Evolutionary conservation across 2,797 vertebrate species (phyloP).

Genomic region (Psittacula derbiana): DNA sequence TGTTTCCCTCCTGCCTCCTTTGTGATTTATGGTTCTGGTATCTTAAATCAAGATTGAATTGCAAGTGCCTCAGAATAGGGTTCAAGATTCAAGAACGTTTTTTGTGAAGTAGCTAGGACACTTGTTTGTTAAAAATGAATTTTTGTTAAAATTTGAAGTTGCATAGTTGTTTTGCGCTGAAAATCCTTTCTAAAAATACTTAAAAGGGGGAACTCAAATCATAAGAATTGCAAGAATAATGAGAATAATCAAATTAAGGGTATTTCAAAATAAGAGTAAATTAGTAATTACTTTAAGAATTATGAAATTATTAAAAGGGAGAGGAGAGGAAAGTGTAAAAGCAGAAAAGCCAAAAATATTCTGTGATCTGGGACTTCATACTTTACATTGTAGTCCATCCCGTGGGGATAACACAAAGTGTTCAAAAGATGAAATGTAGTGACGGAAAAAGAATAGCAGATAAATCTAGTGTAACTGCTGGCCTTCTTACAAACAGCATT

Average conservation of each 20-base stretch:
- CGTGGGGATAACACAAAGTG: background rate
- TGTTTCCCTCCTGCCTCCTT: background rate
- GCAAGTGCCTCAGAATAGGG: background rate
- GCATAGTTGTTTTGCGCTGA: background rate
- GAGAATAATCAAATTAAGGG: slow-evolving; percentile 4
- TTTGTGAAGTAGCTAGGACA: background rate
- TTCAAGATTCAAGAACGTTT: background rate
- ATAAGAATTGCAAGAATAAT: background rate
- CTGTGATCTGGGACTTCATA: background rate
- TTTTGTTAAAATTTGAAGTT: slow-evolving; percentile 24
- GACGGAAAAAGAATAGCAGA: background rate
- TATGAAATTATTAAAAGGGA: background rate
- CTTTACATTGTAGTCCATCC: background rate
- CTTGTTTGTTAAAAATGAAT: slow-evolving; percentile 5
- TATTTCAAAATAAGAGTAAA: background rate
- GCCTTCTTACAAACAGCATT: background rate
- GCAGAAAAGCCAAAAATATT: background rate
- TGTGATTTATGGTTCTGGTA: background rate
- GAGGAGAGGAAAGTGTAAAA: background rate
- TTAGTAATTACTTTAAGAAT: background rate
- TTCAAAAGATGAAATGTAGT: background rate
- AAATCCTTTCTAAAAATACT: slow-evolving; percentile 34
- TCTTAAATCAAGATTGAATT: background rate
- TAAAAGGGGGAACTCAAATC: background rate
- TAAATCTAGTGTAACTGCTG: background rate